phyloP scores from a whole-genome alignment of 2,888 invertebrate species.

The Rhyacophila evoluta region DNA sequence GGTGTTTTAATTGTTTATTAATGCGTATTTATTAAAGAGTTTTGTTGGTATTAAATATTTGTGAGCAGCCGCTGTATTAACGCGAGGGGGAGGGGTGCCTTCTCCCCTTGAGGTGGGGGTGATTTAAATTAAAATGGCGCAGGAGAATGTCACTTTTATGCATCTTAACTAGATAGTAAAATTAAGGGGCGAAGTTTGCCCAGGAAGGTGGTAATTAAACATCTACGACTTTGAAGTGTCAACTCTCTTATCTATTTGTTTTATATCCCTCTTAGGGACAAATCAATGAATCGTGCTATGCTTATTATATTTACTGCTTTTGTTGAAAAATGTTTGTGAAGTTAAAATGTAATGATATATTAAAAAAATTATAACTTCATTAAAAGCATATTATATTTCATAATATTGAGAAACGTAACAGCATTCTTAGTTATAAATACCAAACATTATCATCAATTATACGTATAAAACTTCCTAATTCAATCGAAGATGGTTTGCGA shows the following conservation, averaged over 20 bases:
- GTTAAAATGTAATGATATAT: no score
- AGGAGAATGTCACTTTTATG: constrained; percentile 55
- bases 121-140: constrained; percentile 55
- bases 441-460: no score
- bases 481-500: no score
- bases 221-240: constrained; percentile 55
- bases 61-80: constrained; percentile 7
- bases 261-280: constrained; percentile 50
- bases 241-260: constrained; percentile 54
- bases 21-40: neutral
- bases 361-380: no score
- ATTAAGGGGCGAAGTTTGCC: constrained; percentile 55
- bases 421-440: no score
- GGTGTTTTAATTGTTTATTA: no score
- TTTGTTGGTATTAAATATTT: neutral
- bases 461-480: no score
- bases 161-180: constrained; percentile 55
- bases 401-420: no score
- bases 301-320: neutral
- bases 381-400: no score
- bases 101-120: constrained; percentile 40
- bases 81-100: neutral
- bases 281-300: constrained; percentile 49
- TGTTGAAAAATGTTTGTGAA: no score
- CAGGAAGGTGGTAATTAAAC: constrained; percentile 55